A percentile compares a stretch with the other conserved stretches of the same genome.
These are phyloP conservation scores for Proterorhinus semilunaris DNA, from an alignment of 2,113 vertebrate species.

Conservation along the genomic window DNA sequence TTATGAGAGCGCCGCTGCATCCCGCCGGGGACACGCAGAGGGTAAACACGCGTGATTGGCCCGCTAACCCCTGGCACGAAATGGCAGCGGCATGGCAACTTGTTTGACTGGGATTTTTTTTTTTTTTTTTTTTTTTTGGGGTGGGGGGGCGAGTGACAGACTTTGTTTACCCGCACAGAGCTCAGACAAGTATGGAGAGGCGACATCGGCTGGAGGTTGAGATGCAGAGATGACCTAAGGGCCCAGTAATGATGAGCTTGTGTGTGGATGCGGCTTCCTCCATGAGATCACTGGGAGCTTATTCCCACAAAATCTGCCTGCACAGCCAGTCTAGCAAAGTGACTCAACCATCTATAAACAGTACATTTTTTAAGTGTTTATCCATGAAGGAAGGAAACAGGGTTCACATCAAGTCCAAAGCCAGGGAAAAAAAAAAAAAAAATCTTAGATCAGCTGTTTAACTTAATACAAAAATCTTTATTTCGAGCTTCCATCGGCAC, in stretches of 20 bases:
- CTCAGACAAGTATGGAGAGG: background rate
- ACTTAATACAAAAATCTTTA: background rate
- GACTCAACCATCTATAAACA: conserved; percentile 19
- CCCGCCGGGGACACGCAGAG: conserved; percentile 51
- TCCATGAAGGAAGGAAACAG: conserved; percentile 4
- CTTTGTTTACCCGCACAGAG: background rate
- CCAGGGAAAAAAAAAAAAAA: background rate
- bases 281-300: conserved; percentile 4
- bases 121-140: conserved; percentile 15
- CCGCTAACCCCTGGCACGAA: conserved; percentile 43
- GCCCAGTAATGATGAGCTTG: conserved; percentile 22
- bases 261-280: conserved; percentile 3
- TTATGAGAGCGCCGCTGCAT: conserved; percentile 55
- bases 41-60: conserved; percentile 50
- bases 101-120: background rate
- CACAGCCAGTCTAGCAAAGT: background rate
- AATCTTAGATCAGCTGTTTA: conserved; percentile 18
- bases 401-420: conserved; percentile 45
- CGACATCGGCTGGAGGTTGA: background rate
- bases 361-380: conserved; percentile 10
- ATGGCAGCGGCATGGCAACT: conserved; percentile 16
- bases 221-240: background rate
- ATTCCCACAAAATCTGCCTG: conserved; percentile 10
- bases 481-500: too few species aligned
- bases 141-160: too few species aligned